Conservation (phyloP, 2,113 vertebrate genomes). For the Haplochromis burtoni region DNA sequence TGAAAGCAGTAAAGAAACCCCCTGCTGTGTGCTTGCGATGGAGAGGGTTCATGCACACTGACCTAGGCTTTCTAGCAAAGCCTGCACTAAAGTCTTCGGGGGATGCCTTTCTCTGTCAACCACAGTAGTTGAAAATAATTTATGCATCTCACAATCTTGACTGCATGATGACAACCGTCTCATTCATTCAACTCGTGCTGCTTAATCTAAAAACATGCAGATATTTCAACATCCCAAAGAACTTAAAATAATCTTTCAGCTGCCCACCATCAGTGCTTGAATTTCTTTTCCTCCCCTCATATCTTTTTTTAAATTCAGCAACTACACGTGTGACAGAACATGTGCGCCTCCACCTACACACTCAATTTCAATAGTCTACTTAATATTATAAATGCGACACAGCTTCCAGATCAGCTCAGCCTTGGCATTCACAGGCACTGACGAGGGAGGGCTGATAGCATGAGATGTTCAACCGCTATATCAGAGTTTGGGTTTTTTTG, state of each 20-base stretch:
- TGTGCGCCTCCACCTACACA: constrained; percentile 65
- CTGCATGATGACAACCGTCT: background rate
- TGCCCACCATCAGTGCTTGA: constrained; percentile 41
- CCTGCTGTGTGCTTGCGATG: background rate
- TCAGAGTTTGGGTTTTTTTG: background rate
- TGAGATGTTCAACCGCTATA: constrained; percentile 8
- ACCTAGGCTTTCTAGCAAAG: background rate
- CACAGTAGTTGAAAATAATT: background rate
- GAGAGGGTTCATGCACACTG: background rate
- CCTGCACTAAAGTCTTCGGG: background rate
- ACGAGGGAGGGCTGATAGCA: background rate
- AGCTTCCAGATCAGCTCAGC: constrained; percentile 50
- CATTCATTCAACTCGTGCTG: background rate
- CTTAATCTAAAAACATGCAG: constrained; percentile 27
- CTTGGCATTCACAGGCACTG: constrained; percentile 41
- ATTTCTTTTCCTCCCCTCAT: background rate
- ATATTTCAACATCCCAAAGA: constrained; percentile 16
- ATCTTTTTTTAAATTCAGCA: constrained; percentile 15
- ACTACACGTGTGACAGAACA: constrained; percentile 58
- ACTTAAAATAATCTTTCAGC: constrained; percentile 30
- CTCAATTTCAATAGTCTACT: constrained; percentile 55
- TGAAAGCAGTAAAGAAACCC: background rate
- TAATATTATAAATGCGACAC: constrained; percentile 60
- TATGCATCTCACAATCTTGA: background rate
- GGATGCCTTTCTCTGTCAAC: background rate